Base-by-base conservation (phyloP, 2,888 invertebrate species). In the Clusia tigrina region DNA sequence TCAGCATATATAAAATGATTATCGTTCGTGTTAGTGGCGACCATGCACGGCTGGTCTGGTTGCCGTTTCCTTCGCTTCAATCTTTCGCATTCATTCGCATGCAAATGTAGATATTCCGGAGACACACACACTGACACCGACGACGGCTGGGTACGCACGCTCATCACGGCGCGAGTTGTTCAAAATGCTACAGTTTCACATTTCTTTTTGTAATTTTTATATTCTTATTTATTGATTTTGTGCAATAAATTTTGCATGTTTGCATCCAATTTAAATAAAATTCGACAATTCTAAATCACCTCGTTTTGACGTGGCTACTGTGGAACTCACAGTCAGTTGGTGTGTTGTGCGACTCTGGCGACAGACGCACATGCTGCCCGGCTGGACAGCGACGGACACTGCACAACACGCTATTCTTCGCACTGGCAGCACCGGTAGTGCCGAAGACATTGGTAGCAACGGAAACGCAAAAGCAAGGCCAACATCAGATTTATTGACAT, bases 261-360 rank as follows among this genome's bases (percentile, higher is more conserved):
- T 77, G 78, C 78, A 78, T 79, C 83, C 83, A 83, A 83, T 83
- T 83, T 83, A 83, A 83, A 83, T 83, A 83, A 82, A 79, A 81
- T 78, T 81, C 81, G 80, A 81, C 82, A 83, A 83, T 81, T 83
- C 83, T 83, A 83, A 83, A 83, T 83, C 83, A 83, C 80, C 77
- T 74, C 79, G 73, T 80, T 78, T 81, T 79, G 81, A 79, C 80
- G 73, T 79, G 71, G 81, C 78, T 78, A 79, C 78, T 77, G 78
- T 71, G 48, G 17, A 25, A 53, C 64, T 64, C 63, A 67, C 55
- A 69, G 56, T 12, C 23, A 55, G 48, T 22, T 61, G 20, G 57
- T 60, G 37, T 53, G 55, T 55, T 54, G 56, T 48, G 18, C 48
- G 48, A 18, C 3, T 48, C 10, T 42, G 9, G 42, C 42, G 42